Conservation (phyloP, 2,888 invertebrate species). For the Adelognathus sp. region DNA sequence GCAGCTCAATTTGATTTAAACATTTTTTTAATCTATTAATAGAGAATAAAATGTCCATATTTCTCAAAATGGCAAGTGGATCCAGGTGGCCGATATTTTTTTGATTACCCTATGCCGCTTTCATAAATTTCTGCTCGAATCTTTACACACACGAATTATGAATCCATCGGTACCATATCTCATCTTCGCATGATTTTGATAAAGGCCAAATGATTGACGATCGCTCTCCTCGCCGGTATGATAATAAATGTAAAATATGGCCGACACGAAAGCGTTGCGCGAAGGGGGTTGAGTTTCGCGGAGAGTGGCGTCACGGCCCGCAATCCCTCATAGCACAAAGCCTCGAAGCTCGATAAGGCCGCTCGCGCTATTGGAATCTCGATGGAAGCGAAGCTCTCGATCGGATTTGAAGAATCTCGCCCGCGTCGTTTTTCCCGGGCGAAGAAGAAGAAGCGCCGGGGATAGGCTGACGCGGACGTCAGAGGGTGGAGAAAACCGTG, state of each 20-base stretch:
- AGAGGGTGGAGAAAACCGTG: constrained; percentile 1
- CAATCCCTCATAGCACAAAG: constrained; percentile 80
- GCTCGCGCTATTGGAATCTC: constrained; percentile 80
- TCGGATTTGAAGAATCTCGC: constrained; percentile 77
- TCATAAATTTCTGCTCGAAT: background rate
- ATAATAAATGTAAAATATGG: constrained; percentile 79
- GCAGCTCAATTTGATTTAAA: too few relatives aligned
- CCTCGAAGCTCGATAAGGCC: constrained; percentile 76
- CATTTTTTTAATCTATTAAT: too few relatives aligned
- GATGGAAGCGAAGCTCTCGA: constrained; percentile 74
- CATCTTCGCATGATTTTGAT: constrained; percentile 37
- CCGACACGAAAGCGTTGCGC: constrained; percentile 61
- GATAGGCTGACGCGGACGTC: background rate
- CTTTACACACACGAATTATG: too few relatives aligned
- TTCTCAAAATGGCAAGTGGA: too few relatives aligned
- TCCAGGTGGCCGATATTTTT: too few relatives aligned
- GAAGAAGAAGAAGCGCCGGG: constrained; percentile 31
- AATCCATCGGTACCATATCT: background rate
- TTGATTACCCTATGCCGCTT: too few relatives aligned
- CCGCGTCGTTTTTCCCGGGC: constrained; percentile 60
- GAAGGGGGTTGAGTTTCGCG: constrained; percentile 64
- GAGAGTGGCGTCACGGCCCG: constrained; percentile 69
- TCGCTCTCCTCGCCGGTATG: constrained; percentile 73
- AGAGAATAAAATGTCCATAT: too few relatives aligned
- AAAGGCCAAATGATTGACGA: constrained; percentile 73